phyloP scores from a whole-genome alignment of 2,113 vertebrate genomes.

The Danionella cerebrum region DNA sequence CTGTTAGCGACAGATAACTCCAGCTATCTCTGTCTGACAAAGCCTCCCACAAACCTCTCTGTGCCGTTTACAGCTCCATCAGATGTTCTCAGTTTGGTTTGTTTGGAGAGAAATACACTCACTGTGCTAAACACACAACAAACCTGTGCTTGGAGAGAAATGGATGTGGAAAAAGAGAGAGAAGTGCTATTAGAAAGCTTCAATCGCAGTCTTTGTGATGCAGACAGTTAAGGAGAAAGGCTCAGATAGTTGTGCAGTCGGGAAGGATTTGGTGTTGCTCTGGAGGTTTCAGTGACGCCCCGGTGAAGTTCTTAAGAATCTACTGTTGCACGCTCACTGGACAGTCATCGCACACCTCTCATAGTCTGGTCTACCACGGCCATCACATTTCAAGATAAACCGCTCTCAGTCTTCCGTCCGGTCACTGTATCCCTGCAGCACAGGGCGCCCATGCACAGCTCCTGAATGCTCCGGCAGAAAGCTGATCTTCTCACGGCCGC shows the following conservation, averaged over 20 bases:
- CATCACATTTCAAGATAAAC: constrained; percentile 58
- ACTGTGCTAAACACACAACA: too few species aligned
- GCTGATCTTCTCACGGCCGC: constrained; percentile 44
- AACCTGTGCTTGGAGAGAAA: too few species aligned
- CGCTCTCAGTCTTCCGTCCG: constrained; percentile 49
- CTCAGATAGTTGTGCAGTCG: background rate
- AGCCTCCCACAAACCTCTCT: too few species aligned
- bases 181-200: too few species aligned
- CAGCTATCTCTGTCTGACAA: constrained; percentile 47
- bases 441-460: constrained; percentile 38
- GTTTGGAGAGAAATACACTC: too few species aligned
- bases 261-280: background rate
- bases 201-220: background rate
- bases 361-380: constrained; percentile 39
- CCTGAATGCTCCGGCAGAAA: constrained; percentile 56
- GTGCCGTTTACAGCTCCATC: too few species aligned
- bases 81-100: too few species aligned
- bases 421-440: constrained; percentile 56
- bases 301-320: constrained; percentile 29
- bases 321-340: constrained; percentile 50
- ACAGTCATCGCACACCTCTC: constrained; percentile 36
- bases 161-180: too few species aligned
- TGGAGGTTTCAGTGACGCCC: background rate
- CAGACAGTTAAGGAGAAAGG: background rate
- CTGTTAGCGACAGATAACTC: constrained; percentile 51